phyloP scores from a whole-genome alignment of 2,888 invertebrate species.

The Rotaria socialis region DNA sequence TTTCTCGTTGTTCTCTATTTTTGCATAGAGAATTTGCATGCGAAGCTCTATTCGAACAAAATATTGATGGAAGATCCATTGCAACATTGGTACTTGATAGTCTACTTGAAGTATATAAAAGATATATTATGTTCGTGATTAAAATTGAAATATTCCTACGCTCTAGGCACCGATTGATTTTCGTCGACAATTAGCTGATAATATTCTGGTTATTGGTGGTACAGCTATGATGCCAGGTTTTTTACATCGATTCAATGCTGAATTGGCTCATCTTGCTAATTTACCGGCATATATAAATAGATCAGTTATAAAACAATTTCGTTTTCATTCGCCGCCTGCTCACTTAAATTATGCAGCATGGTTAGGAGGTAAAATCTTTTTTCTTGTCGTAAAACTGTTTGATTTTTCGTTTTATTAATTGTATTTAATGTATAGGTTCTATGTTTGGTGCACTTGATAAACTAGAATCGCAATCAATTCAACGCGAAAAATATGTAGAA shows the following conservation, averaged over 20 bases:
- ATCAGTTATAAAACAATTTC: constrained; percentile 66
- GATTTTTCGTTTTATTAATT: background rate
- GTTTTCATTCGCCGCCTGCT: constrained; percentile 75
- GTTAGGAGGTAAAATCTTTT: constrained; percentile 69
- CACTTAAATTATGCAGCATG: constrained; percentile 78
- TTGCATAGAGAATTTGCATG: constrained; percentile 70
- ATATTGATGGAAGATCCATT: constrained; percentile 75
- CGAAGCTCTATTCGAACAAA: constrained; percentile 78
- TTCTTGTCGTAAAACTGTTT: background rate
- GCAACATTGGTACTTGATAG: constrained; percentile 79
- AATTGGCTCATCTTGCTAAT: constrained; percentile 69
- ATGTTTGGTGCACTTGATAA: constrained; percentile 72
- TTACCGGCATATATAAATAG: constrained; percentile 63
- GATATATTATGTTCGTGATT: background rate
- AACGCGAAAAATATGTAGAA: constrained; percentile 64
- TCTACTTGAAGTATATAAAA: constrained; percentile 62
- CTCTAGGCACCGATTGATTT: constrained; percentile 75
- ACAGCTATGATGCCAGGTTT: constrained; percentile 78
- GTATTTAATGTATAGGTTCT: constrained; percentile 61
- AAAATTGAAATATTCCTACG: constrained; percentile 38
- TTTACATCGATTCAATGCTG: constrained; percentile 72
- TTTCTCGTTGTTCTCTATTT: constrained; percentile 14
- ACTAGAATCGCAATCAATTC: constrained; percentile 67
- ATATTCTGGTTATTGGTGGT: constrained; percentile 81
- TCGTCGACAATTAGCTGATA: constrained; percentile 72